Evolutionary conservation across 1,140 invertebrate species (phyloP).

Genomic region (Choristoneura fumiferana): DNA sequence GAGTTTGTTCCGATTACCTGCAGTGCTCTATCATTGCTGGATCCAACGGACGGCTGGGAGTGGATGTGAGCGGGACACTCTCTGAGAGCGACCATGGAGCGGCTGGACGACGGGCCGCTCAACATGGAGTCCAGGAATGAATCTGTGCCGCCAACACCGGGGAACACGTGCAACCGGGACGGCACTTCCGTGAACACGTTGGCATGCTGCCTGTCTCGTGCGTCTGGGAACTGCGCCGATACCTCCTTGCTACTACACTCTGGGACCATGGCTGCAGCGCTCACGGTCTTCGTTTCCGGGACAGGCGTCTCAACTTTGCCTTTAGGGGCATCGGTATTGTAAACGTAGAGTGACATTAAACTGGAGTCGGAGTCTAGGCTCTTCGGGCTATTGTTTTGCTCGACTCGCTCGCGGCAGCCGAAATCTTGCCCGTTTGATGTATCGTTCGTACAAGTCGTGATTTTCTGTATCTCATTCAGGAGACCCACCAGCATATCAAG

Average conservation of each 20-base stretch:
- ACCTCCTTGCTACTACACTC: not conserved
- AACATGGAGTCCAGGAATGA: too few relatives aligned
- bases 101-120: too few relatives aligned
- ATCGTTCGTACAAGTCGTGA: slow-evolving; percentile 35
- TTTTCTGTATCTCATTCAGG: slow-evolving; percentile 66
- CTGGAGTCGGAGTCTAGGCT: not conserved
- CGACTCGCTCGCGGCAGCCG: not conserved
- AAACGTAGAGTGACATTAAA: not conserved
- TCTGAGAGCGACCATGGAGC: too few relatives aligned
- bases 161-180: too few relatives aligned
- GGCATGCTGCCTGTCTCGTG: too few relatives aligned
- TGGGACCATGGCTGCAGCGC: not conserved
- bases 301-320: not conserved
- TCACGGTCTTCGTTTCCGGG: not conserved
- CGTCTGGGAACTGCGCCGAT: not conserved
- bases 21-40: too few relatives aligned
- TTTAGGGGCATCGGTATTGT: not conserved
- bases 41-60: too few relatives aligned
- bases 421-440: not conserved
- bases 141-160: too few relatives aligned
- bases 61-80: too few relatives aligned
- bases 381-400: not conserved
- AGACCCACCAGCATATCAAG: slow-evolving; percentile 61
- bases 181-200: too few relatives aligned
- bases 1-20: too few relatives aligned